Base-by-base conservation (phyloP, 1,140 invertebrate genomes). In the Eurosta solidaginis region DNA sequence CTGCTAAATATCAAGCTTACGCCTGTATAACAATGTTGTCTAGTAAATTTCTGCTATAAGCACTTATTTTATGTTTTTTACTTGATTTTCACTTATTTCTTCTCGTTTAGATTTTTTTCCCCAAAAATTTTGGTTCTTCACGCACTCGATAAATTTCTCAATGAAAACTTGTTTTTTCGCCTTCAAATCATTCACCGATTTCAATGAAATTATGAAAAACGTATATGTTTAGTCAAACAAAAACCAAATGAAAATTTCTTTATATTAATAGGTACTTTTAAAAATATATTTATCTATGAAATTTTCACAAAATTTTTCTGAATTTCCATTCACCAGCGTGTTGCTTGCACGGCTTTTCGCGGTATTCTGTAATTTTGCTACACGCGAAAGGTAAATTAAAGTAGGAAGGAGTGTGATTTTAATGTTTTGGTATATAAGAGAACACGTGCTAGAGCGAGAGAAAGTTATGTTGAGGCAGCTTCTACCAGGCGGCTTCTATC, bases 401-500 rank as follows among this genome's bases (percentile, higher is more conserved):
- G 25, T n/a, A 1, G 20, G 14, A 45, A 74, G 33, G 36, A 45
- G 45, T 3, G 29, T 27, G 17, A 12, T 1, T 59, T 14, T n/a
- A 10, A 12, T 63, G 54, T 68, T 68, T 17, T 17, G 36, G 33
- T 36, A 9, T 3, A 33, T n/a, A 20, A 40, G 29, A 68, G 59
- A 68, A n/a, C n/a, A 33, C 40, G n/a, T 40, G 59, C 29, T 20
- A 63, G 59, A 68, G 59, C 7, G 12, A 17, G 59, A 68, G 59
- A 7, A 68, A 68, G 40, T n/a, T 17, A 20, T 68, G 47, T 22
- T 22, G n/a, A 76, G 78, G 78, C 63, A 47, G 27, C 78, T 79
- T 79, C 78, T 79, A 74, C 50, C 78, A 77, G 74, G 78, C 76
- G 78, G 73, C 78, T 79, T 79, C 78, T 79, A 74, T 50, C 75